A percentile compares a stretch with the other conserved stretches of the same genome.
Conservation (phyloP, 1,140 invertebrate genomes). For the Drosophila ironensis region DNA sequence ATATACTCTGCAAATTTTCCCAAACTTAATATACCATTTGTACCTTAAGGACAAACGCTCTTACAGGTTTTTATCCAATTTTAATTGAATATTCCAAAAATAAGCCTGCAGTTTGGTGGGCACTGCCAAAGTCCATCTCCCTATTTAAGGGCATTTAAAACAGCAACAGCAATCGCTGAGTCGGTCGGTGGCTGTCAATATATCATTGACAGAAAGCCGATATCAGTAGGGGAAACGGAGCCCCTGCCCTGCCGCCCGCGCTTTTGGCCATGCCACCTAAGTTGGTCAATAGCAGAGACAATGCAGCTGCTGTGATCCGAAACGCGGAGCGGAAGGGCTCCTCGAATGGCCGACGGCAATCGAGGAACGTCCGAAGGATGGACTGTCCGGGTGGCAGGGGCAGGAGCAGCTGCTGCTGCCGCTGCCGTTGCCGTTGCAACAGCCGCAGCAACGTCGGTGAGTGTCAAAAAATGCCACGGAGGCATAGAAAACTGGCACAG, state of each 20-base stretch:
- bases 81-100: no score
- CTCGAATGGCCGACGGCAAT: constrained; percentile 2
- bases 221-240: constrained; percentile 20
- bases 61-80: no score
- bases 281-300: constrained; percentile 39
- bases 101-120: no score
- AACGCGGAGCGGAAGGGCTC: constrained; percentile 36
- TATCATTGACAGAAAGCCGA: constrained; percentile 27
- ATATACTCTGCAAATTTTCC: no score
- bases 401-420: constrained; percentile 13
- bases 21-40: no score
- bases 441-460: constrained; percentile 17
- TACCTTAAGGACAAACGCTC: no score
- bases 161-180: no score
- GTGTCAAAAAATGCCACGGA: constrained; percentile 45
- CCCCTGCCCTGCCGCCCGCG: not conserved
- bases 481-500: constrained; percentile 65
- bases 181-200: constrained; percentile 12
- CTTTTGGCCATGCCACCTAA: constrained; percentile 6
- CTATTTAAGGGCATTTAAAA: constrained; percentile 15
- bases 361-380: constrained; percentile 12
- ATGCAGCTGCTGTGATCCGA: constrained; percentile 45
- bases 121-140: not conserved
- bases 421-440: no score
- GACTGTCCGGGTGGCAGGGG: not conserved